Evolutionary conservation across 2,113 vertebrate species (phyloP).

Genomic region (Circaetus gallicus): DNA sequence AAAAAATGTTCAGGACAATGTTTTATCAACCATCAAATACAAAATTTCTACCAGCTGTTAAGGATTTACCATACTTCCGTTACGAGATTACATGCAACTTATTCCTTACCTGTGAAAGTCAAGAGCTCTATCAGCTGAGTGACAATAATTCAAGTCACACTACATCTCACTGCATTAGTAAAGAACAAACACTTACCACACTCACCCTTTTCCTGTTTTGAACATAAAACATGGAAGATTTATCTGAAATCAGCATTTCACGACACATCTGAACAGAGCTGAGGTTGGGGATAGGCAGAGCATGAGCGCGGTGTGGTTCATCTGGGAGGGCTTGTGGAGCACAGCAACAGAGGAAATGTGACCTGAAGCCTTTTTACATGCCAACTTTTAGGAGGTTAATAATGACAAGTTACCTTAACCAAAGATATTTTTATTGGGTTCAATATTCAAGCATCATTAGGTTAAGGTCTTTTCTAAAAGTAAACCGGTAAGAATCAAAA

Average conservation of each 20-base stretch:
- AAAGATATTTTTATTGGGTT: conserved; percentile 38
- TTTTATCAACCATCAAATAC: background rate
- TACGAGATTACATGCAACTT: background rate
- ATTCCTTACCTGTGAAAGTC: background rate
- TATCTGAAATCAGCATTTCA: background rate
- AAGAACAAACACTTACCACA: background rate
- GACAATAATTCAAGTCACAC: background rate
- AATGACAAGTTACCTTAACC: conserved; percentile 20
- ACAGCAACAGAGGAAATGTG: background rate
- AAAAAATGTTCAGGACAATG: background rate
- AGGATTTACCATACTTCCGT: background rate
- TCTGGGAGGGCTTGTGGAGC: background rate
- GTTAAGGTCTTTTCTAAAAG: conserved; percentile 12
- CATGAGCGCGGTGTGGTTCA: fast-evolving
- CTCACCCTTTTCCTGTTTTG: background rate
- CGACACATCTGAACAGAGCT: background rate
- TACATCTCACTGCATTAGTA: background rate
- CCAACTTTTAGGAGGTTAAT: background rate
- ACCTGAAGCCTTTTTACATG: background rate
- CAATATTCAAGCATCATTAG: background rate
- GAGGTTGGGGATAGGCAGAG: background rate
- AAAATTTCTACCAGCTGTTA: background rate
- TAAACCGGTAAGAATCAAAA: background rate
- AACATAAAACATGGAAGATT: background rate
- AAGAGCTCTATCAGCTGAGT: background rate